These are phyloP conservation scores for Phaonia tiefii DNA, from an alignment of 2,888 invertebrate species.

Conservation along the genomic window DNA sequence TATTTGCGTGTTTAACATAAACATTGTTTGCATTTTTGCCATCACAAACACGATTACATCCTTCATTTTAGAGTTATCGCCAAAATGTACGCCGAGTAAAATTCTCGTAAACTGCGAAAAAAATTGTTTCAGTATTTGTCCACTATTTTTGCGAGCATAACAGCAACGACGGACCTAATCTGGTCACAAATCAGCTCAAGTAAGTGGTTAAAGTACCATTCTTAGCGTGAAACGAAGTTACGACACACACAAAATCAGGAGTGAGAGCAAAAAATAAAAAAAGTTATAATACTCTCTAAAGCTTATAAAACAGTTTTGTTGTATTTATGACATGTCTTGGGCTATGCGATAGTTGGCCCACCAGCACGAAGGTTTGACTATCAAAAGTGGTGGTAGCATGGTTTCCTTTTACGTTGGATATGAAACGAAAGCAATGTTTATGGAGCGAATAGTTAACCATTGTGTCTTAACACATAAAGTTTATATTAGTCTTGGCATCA, in stretches of 20 bases:
- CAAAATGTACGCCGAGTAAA: conserved; percentile 42
- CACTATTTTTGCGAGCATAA: neutral
- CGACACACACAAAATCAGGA: neutral
- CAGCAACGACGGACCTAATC: conserved; percentile 49
- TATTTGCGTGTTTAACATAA: conserved; percentile 56
- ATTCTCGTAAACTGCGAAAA: too few relatives aligned
- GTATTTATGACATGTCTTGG: conserved; percentile 34
- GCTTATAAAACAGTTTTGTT: conserved; percentile 57
- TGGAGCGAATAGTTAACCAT: too few relatives aligned
- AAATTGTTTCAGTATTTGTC: too few relatives aligned
- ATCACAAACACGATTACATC: conserved; percentile 61
- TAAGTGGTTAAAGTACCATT: conserved; percentile 43
- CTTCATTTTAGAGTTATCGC: conserved; percentile 40
- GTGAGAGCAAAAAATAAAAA: conserved; percentile 2
- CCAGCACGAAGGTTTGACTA: neutral
- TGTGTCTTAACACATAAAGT: too few relatives aligned
- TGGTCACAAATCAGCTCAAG: conserved; percentile 53
- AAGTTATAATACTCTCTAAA: conserved; percentile 45
- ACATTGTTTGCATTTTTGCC: conserved; percentile 55
- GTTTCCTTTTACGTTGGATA: conserved; percentile 1
- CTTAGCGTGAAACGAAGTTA: neutral
- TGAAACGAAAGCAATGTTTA: neutral
- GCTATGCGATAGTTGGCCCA: neutral
- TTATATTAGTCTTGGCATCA: too few relatives aligned
- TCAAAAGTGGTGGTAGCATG: conserved; percentile 18